A percentile compares a stretch with the other conserved stretches of the same genome.
Conservation (phyloP, 2,888 invertebrate genomes). For the Lydus trimaculatus region DNA sequence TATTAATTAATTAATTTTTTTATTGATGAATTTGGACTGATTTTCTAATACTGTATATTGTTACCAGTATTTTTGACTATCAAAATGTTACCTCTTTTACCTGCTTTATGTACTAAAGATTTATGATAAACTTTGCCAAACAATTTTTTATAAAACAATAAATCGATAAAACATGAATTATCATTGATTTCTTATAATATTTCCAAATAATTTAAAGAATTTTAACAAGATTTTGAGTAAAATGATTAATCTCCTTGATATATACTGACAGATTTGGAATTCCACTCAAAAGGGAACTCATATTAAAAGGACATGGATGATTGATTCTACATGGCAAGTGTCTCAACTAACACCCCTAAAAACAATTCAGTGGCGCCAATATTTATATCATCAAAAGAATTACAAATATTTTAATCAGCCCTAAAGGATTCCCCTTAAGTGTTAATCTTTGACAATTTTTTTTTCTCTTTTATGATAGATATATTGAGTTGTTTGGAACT, state of each 20-base stretch:
- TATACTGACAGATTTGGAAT: slow-evolving; percentile 15
- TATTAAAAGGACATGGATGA: slow-evolving; percentile 26
- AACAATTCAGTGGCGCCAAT: not conserved
- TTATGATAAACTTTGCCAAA: not conserved
- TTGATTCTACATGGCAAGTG: slow-evolving; percentile 13
- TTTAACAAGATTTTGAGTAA: not conserved
- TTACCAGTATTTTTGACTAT: not conserved
- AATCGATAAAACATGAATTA: not conserved
- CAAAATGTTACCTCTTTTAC: not conserved
- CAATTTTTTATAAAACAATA: not conserved
- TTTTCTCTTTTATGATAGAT: not conserved
- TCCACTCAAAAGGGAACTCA: slow-evolving; percentile 20
- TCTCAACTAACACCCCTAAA: not conserved
- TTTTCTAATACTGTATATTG: not conserved
- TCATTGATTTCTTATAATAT: not conserved
- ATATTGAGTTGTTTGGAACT: not conserved
- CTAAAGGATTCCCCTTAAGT: not conserved
- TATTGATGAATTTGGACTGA: not conserved
- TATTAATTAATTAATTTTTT: not conserved
- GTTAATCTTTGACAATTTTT: not conserved
- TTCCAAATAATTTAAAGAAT: not conserved
- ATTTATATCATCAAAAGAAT: not conserved
- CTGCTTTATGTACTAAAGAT: not conserved
- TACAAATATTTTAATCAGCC: slow-evolving; percentile 1
- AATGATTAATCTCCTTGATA: slow-evolving; percentile 1